phyloP scores from a whole-genome alignment of 1,140 invertebrate genomes.

The Lethrus apterus region DNA sequence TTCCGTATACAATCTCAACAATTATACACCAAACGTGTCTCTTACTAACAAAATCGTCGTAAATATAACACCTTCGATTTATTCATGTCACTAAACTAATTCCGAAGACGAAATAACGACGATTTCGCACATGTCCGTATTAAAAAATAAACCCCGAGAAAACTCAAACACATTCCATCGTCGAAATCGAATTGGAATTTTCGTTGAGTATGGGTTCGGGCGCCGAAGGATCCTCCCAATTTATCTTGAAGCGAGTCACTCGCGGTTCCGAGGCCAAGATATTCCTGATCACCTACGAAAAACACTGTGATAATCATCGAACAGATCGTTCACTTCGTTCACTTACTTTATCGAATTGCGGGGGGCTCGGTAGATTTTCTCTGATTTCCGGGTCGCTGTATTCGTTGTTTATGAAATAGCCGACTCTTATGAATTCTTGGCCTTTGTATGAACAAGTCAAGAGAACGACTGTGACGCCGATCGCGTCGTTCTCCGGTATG shows the following conservation, averaged over 20 bases:
- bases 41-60: too few species aligned
- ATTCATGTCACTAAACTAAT: too few species aligned
- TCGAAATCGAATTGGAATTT: slow-evolving; percentile 40
- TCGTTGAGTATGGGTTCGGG: slow-evolving; percentile 33
- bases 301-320: slow-evolving; percentile 2
- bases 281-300: slow-evolving; percentile 69
- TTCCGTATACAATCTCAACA: too few species aligned
- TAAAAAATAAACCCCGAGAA: too few species aligned
- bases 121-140: too few species aligned
- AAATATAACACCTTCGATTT: too few species aligned
- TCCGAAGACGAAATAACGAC: too few species aligned
- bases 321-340: not conserved
- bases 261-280: slow-evolving; percentile 90
- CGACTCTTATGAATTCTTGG: slow-evolving; percentile 95
- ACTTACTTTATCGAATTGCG: slow-evolving; percentile 83
- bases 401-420: slow-evolving; percentile 99
- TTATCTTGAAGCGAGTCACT: slow-evolving; percentile 95
- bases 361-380: slow-evolving; percentile 88
- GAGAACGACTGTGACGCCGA: slow-evolving; percentile 95
- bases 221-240: slow-evolving; percentile 75
- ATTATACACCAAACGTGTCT: too few species aligned
- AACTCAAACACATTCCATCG: slow-evolving; percentile 41
- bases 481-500: slow-evolving; percentile 91
- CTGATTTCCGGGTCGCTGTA: slow-evolving; percentile 88
- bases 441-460: slow-evolving; percentile 88